Evolutionary conservation across 2,797 vertebrate species (phyloP).

Genomic region (Huso huso): DNA sequence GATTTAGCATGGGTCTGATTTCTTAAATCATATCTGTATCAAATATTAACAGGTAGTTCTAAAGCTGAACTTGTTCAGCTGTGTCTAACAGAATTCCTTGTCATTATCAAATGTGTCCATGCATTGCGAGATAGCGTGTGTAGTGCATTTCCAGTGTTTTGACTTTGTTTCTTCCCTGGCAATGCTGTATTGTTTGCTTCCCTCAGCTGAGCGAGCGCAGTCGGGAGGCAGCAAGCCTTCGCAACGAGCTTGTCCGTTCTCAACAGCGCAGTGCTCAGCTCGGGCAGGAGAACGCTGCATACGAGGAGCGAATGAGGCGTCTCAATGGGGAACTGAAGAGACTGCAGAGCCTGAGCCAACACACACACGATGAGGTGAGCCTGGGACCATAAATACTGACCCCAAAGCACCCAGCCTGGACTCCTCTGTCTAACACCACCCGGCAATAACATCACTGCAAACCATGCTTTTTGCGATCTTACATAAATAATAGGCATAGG

Average conservation of each 20-base stretch:
- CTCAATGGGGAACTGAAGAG: conserved; percentile 45
- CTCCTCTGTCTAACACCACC: background rate
- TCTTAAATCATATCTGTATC: no score
- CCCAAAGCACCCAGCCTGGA: no score
- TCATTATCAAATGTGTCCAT: no score
- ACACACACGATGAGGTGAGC: conserved; percentile 24
- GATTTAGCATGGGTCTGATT: no score
- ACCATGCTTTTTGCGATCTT: no score
- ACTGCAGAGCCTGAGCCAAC: conserved; percentile 29
- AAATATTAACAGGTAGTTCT: no score
- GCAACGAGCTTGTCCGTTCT: conserved; percentile 34
- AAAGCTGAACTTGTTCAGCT: no score
- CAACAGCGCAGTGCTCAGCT: conserved; percentile 39
- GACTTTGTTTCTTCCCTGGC: background rate
- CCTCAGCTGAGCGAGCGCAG: conserved; percentile 39
- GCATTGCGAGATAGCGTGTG: no score
- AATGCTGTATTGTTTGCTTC: conserved; percentile 9
- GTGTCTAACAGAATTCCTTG: no score
- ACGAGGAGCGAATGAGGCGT: conserved; percentile 34
- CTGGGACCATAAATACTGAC: background rate
- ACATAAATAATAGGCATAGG: background rate
- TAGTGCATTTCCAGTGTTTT: no score
- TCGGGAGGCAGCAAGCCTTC: conserved; percentile 35
- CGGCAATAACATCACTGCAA: no score
- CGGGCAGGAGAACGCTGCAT: conserved; percentile 32